These are phyloP conservation scores for Erythrolamprus reginae DNA, from an alignment of 2,113 vertebrate species.

Conservation along the genomic window DNA sequence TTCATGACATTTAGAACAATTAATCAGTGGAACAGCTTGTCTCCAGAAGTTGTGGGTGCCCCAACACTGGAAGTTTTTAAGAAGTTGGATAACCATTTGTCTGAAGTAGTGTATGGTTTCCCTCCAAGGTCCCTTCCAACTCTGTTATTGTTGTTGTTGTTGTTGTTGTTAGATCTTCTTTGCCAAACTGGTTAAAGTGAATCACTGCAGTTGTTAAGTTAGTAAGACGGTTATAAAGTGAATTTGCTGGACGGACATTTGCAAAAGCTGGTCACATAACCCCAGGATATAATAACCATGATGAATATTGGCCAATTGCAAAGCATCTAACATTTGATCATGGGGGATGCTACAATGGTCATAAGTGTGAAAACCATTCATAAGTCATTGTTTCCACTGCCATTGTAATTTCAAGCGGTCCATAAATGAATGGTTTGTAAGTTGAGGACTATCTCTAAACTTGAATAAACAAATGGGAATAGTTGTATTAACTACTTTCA, in stretches of 20 bases:
- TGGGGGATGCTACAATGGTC: background rate
- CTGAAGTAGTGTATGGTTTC: too few relatives aligned
- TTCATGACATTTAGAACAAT: too few relatives aligned
- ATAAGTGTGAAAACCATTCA: background rate
- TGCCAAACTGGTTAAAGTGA: background rate
- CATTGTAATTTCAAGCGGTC: background rate
- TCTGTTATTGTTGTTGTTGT: too few relatives aligned
- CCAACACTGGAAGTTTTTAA: too few relatives aligned
- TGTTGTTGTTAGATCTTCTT: too few relatives aligned
- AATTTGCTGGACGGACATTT: background rate
- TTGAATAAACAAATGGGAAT: background rate
- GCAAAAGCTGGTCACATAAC: background rate
- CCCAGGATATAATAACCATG: background rate
- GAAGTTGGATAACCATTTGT: too few relatives aligned
- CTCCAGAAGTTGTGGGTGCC: too few relatives aligned
- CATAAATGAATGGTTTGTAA: background rate
- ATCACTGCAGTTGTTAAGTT: background rate
- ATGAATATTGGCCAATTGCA: background rate
- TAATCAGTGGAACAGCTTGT: too few relatives aligned
- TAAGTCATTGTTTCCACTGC: background rate
- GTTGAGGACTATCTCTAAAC: background rate
- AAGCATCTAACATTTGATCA: background rate
- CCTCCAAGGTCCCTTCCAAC: too few relatives aligned
- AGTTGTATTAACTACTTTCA: background rate
- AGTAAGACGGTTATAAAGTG: background rate